Evolutionary conservation across 2,888 invertebrate species (phyloP), one percentile per base, ranked within the genome.

Genomic region (Lypha dubia): DNA sequence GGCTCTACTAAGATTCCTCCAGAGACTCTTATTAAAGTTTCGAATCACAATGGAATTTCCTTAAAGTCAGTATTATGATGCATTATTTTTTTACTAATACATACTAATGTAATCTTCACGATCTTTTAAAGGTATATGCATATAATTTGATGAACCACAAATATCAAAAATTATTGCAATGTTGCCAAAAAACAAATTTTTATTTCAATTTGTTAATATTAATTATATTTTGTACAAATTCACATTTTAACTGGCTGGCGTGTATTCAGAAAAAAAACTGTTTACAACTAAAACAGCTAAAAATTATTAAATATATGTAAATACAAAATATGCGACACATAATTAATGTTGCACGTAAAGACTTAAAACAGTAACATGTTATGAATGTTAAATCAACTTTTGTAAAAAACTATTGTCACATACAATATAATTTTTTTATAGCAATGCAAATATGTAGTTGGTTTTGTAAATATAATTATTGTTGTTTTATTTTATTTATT

Each of bases 161-260:
- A 17, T 49, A 56, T 41, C 49, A 79, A 79, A 71, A 65, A 60
- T 58, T 44, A 51, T 84, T 60, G 22, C 20, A 53, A 49, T 13
- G n/a, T 9, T 76, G 79, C 75, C 83, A 83, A 22, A 65, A 20
- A 53, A 22, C n/a, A 38, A 24, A 11, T 56, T n/a, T 56, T 38
- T 68, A 11, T 53, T 22, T 68, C 15, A n/a, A 22, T n/a, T 6
- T 51, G 62, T 51, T 51, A 17, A 41, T 56, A 56, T 63, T 75
- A 53, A 44, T 79, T 56, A 49, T 70, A 79, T 79, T 11, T 65
- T 71, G 65, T 60, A 75, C 63, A 75, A 70, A 65, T 74, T 11
- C 56, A 56, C 58, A 83, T 65, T 70, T 51, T 35, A 38, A 53
- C 38, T 58, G 22, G 17, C 51, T 76, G 75, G 71, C 75, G 83